Evolutionary conservation across 2,888 invertebrate species (phyloP).

Genomic region (Scotopteryx bipunctaria): DNA sequence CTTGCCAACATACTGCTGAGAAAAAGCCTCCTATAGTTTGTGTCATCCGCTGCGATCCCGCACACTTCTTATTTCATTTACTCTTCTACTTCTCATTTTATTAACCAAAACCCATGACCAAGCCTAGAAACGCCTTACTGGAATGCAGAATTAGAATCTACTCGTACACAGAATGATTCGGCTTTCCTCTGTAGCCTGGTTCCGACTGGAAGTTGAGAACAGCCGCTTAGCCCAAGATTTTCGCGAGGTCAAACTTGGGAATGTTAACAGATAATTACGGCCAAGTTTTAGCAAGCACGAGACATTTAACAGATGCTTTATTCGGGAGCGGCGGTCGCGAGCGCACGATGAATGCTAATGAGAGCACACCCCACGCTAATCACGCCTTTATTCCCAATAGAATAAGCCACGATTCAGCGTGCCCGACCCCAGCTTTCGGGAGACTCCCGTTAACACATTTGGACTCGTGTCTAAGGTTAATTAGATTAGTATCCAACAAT

Average conservation of each 20-base stretch:
- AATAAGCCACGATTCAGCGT: conserved; percentile 56
- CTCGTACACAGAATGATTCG: neutral
- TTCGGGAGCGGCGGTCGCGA: conserved; percentile 78
- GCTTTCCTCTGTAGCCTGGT: conserved; percentile 5
- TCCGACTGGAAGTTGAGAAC: conserved; percentile 58
- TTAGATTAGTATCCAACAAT: conserved; percentile 78
- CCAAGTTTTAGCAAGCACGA: conserved; percentile 81
- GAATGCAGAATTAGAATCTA: neutral
- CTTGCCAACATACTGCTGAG: too few species aligned
- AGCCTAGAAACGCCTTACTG: too few species aligned
- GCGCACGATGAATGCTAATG: conserved; percentile 82
- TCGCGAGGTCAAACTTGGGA: conserved; percentile 81
- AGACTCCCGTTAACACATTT: conserved; percentile 79
- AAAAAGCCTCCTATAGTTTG: too few species aligned
- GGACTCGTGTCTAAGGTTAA: conserved; percentile 81
- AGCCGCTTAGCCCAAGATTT: conserved; percentile 72
- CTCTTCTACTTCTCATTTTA: too few species aligned
- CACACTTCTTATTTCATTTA: too few species aligned
- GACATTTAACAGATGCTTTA: conserved; percentile 84
- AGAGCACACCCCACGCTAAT: conserved; percentile 57
- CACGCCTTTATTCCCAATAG: conserved; percentile 50
- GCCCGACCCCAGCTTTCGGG: conserved; percentile 56
- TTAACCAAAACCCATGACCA: too few species aligned
- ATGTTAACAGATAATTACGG: conserved; percentile 83
- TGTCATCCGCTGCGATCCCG: too few species aligned